Evolutionary conservation across 2,888 invertebrate genomes (phyloP), one percentile per base, ranked within the genome.

Genomic region (Orthonevra nobilis): DNA sequence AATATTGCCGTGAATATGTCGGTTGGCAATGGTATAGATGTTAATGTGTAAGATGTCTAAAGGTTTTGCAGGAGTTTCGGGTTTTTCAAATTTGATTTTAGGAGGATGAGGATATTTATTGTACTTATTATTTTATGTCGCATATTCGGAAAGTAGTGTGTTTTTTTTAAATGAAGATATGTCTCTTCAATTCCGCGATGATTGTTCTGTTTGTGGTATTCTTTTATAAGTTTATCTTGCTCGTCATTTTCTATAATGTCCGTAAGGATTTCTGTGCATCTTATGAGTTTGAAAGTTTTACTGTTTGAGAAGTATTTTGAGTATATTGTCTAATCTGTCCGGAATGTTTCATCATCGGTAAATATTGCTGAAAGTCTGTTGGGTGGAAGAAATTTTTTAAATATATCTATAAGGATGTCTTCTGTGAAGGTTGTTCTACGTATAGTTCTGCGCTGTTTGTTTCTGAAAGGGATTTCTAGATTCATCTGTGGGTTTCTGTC

Each of bases 121-220:
- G n/a, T n/a, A n/a, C n/a, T n/a, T n/a, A n/a, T n/a, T n/a, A n/a
- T n/a, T n/a, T n/a, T n/a, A n/a, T n/a, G n/a, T n/a, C n/a, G n/a
- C 42, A 69, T 63, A 9, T 28, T 30, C 10, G 68, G 58, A 32
- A 68, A 68, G 19, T 68, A 68, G 6, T 30, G 12, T n/a, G 52
- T 17, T 1, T 32, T 17, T 64, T 50, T 64, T 4, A 42, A n/a
- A 32, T 64, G 52, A 15, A 20, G 9, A 4, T 28, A 12, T 0
- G 34, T 44, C 56, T 77, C 75, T 9, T 12, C 10, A 15, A 69
- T 69, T 7, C 50, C 75, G 14, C 75, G 20, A 14, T 77, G 69
- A 17, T 74, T 58, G 12, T 20, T 50, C 12, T 66, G 60, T 17
- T 38, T 2, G 9, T 66, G 60, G 12, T 77, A 66, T 1, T 64